Evolutionary conservation across 1,140 invertebrate species (phyloP).

Genomic region (Brachionus plicatilis): DNA sequence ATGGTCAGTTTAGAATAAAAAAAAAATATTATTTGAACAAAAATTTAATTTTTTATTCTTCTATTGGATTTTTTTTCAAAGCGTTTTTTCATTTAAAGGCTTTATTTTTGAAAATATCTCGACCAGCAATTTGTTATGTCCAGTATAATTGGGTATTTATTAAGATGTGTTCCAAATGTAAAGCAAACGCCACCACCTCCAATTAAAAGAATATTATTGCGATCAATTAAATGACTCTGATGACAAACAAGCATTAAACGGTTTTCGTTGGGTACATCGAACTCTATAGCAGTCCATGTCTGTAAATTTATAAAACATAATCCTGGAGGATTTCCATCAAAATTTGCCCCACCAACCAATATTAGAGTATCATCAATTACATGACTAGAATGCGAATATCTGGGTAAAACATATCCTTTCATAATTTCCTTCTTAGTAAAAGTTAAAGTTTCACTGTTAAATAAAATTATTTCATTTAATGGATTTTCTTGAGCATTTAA

Average conservation of each 20-base stretch:
- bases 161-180: constrained; percentile 60
- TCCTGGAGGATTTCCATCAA: constrained; percentile 49
- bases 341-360: constrained; percentile 55
- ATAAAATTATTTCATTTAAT: constrained; percentile 47
- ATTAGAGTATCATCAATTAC: constrained; percentile 49
- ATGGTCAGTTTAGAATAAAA: no score
- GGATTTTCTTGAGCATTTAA: constrained; percentile 47
- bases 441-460: constrained; percentile 44
- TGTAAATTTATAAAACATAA: constrained; percentile 53
- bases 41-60: no score
- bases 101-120: neutral
- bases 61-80: no score
- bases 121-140: constrained; percentile 23
- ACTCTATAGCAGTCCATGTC: constrained; percentile 47
- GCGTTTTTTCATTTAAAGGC: no score
- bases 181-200: constrained; percentile 61
- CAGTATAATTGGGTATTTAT: constrained; percentile 43
- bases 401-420: constrained; percentile 43
- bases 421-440: constrained; percentile 44
- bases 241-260: constrained; percentile 56
- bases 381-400: constrained; percentile 54
- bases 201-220: constrained; percentile 48
- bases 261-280: constrained; percentile 46
- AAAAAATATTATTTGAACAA: no score
- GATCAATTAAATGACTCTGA: constrained; percentile 48